Evolutionary conservation across 2,113 vertebrate species (phyloP), one percentile per base, ranked within the genome.

Genomic region (Caloenas nicobarica): DNA sequence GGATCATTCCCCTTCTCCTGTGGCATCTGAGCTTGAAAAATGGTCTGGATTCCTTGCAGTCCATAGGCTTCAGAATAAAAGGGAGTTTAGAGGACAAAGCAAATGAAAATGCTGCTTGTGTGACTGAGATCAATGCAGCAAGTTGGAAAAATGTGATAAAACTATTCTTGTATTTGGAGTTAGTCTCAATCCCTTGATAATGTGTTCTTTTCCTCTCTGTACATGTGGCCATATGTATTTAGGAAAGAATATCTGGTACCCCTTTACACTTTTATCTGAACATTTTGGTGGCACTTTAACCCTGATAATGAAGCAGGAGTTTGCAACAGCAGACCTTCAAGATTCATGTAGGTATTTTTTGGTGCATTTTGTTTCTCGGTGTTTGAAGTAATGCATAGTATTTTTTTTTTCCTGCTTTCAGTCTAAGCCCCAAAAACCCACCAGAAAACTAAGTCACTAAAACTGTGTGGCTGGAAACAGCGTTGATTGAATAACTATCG

Each of bases 11-110:
- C 56, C 21, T 85, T 85, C 48, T 84, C 40, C 60, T 79, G 23
- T 78, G 48, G 69, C 53, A 61, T 93, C 65, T 78, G 62, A 76
- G 56, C 28, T 94, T 94, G 48, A 92, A 91, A 94, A 94, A 88
- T 94, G 82, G 54, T 71, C 85, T 38, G 40, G 31, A 94, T 95
- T 88, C 68, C 56, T 93, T 72, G 50, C 61, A 73, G 34, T 92
- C 38, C 78, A 31, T 29, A 84, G 58, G 36, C 40, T 93, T 86
- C 72, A 79, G 34, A 91, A 84, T 90, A 70, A 95, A 83, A 95
- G 26, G 19, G 24, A 79, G n/a, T 44, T 95, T 85, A 36, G 66
- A 89, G 58, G 65, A 85, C 57, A 48, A 58, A 80, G 34, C 44
- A 79, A 80, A 48, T 77, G 10, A 60, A 92, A 89, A 22, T 84